Base-by-base conservation (phyloP, 1,140 invertebrate genomes). In the Epicauta chinensis region DNA sequence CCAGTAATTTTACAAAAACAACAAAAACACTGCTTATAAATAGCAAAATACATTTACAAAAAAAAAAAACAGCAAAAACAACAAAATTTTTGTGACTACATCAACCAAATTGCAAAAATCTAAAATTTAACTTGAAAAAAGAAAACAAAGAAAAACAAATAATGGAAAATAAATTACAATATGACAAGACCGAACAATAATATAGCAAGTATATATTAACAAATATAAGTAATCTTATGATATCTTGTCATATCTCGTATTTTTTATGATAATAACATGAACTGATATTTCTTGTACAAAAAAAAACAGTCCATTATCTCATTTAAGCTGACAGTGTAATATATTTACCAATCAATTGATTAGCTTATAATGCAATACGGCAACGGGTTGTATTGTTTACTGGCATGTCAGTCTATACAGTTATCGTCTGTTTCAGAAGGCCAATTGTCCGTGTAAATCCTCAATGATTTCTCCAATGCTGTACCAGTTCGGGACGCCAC, bases 401-500 rank as follows among this genome's bases (percentile, higher is more conserved):
- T 53, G 46, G 47, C 60, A 57, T 63, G 65, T 69, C 65, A 71
- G 66, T 70, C 69, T 55, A 61, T 59, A 45, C 51, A 60, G 58
- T 59, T 55, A 44, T 68, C 61, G 11, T 69, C 64, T 6, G 54
- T 42, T 61, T 70, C 64, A 41, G 56, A 58, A 34, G 65, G 63
- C 51, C 64, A 62, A 36, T 69, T 70, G 55, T 85, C 82, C 46
- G 85, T 71, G 69, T 87, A 84, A 60, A 89, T 89, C 72, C 86
- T 87, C 17, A 89, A 72, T 2, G 80, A 83, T 59, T 77, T 76
- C 70, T 89, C 87, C 60, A 80, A 47, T 81, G 47, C 83, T 11
- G 36, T 29, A 39, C 46, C 36, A 14, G 36, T 49, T 16, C 72
- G 51, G 76, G 78, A 69, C 68, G 44, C 64, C 68, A 44, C 55